A percentile compares a stretch with the other conserved stretches of the same genome.
Evolutionary conservation across 2,113 vertebrate genomes (phyloP).

Genomic region (Lepisosteus oculatus): DNA sequence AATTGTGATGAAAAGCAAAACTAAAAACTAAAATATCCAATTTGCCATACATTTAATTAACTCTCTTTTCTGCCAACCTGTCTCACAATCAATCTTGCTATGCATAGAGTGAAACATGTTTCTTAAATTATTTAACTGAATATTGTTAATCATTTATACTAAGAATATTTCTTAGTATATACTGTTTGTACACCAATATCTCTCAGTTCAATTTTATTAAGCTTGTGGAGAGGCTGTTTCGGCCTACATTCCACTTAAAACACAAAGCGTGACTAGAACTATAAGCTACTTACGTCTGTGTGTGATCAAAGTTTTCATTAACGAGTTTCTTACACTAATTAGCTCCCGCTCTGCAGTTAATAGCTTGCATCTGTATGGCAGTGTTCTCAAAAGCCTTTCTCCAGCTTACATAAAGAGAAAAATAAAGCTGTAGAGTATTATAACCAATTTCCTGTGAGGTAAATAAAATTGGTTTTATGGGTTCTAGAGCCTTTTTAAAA

Average conservation of each 20-base stretch:
- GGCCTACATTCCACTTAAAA: not conserved
- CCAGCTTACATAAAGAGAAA: constrained; percentile 16
- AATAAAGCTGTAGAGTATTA: constrained; percentile 28
- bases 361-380: constrained; percentile 37
- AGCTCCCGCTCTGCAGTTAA: constrained; percentile 29
- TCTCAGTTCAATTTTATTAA: no score
- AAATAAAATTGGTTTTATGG: constrained; percentile 40
- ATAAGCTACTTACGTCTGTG: constrained; percentile 12
- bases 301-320: constrained; percentile 33
- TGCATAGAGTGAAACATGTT: no score
- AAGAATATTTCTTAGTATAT: no score
- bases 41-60: no score
- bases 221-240: no score
- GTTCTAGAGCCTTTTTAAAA: constrained; percentile 27
- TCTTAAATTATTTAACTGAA: no score
- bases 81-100: no score
- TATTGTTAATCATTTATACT: no score
- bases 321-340: constrained; percentile 25
- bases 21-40: no score
- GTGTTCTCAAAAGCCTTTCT: constrained; percentile 17
- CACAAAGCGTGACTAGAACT: constrained; percentile 14
- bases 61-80: no score
- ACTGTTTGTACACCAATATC: no score
- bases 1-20: no score
- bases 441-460: constrained; percentile 38